phyloP scores from a whole-genome alignment of 1,140 invertebrate species.

The Hylyphantes graminicola region DNA sequence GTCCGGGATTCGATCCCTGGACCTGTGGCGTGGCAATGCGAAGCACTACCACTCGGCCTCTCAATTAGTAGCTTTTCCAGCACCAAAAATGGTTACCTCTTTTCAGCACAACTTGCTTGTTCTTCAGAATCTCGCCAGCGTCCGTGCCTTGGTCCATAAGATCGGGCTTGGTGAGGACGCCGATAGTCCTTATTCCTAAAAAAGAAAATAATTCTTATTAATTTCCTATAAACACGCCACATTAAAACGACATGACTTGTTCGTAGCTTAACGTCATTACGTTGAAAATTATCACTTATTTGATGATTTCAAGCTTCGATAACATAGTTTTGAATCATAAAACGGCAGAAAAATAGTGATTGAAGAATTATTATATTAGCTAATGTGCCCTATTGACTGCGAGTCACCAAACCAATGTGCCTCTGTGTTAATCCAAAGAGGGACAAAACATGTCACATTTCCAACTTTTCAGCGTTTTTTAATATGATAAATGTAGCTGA shows the following conservation, averaged over 20 bases:
- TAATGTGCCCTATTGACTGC: too few relatives aligned
- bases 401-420: too few relatives aligned
- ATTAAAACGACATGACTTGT: not conserved
- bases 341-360: not conserved
- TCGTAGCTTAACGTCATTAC: not conserved
- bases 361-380: not conserved
- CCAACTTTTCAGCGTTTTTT: too few relatives aligned
- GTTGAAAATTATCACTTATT: not conserved
- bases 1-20: too few relatives aligned
- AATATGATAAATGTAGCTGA: too few relatives aligned
- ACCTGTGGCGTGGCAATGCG: too few relatives aligned
- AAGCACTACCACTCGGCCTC: too few relatives aligned
- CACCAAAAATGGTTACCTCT: conserved; percentile 47
- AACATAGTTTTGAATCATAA: too few relatives aligned
- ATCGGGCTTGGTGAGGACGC: conserved; percentile 65
- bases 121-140: conserved; percentile 63
- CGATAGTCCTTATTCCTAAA: conserved; percentile 67
- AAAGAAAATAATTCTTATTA: not conserved
- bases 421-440: too few relatives aligned
- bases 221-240: not conserved
- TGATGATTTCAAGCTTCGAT: too few relatives aligned
- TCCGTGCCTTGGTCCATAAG: conserved; percentile 64
- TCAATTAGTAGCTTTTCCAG: too few relatives aligned
- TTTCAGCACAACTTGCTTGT: conserved; percentile 53
- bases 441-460: too few relatives aligned